Conservation (phyloP, 2,888 invertebrate genomes). For the Gibbula magus region DNA sequence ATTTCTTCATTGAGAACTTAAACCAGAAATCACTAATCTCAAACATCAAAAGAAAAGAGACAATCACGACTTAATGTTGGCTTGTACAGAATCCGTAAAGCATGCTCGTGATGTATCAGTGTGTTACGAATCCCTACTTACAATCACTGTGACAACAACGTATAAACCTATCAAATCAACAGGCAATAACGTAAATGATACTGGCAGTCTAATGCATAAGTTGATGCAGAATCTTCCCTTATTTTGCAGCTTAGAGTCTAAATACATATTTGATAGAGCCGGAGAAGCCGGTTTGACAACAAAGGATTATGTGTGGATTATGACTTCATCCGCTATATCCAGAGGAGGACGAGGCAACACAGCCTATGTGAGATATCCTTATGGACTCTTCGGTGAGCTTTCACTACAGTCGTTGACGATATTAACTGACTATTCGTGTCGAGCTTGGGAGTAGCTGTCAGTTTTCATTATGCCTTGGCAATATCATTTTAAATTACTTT, state of each 20-base stretch:
- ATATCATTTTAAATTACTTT: no score
- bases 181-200: neutral
- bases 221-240: neutral
- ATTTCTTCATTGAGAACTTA: no score
- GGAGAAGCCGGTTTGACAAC: conserved; percentile 43
- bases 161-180: neutral
- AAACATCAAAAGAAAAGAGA: no score
- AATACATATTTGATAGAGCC: conserved; percentile 50
- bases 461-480: no score
- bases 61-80: no score
- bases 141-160: no score
- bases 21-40: no score
- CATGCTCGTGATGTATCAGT: neutral
- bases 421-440: no score
- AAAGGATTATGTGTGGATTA: conserved; percentile 55
- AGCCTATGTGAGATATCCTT: conserved; percentile 35
- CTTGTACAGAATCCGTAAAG: no score
- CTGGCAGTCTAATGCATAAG: neutral
- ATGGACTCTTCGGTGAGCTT: conserved; percentile 39
- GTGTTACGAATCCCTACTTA: no score
- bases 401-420: no score
- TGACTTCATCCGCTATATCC: conserved; percentile 46
- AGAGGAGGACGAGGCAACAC: conserved; percentile 26
- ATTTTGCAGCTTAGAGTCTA: conserved; percentile 34
- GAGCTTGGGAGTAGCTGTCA: no score